Percentiles rank a stretch among this genome's conserved stretches.
These are phyloP conservation scores for Drosophila emarginata DNA, from an alignment of 2,888 invertebrate genomes.

Conservation along the genomic window DNA sequence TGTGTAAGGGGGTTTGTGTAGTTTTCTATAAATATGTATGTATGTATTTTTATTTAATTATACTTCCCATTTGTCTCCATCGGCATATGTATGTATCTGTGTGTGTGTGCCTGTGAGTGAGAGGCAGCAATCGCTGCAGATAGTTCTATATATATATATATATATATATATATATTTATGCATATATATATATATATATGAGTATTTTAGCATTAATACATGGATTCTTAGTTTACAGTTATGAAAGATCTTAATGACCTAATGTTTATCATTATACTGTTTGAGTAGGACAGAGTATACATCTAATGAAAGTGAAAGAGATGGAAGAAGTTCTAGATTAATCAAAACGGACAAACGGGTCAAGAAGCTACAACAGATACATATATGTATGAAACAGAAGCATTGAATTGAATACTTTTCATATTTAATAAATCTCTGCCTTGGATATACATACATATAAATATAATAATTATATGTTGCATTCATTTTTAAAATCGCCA, in stretches of 20 bases:
- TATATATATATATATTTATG: conserved; percentile 7
- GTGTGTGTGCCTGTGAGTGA: conserved; percentile 5
- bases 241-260: neutral
- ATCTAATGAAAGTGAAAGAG: neutral
- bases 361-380: neutral
- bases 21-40: neutral
- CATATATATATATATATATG: conserved; percentile 5
- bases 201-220: neutral
- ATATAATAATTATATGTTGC: neutral
- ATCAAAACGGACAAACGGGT: neutral
- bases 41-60: neutral
- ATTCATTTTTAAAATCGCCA: neutral
- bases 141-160: conserved; percentile 10
- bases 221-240: neutral
- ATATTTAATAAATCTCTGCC: neutral
- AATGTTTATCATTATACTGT: neutral
- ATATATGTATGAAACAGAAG: neutral
- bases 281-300: neutral
- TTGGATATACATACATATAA: too few species aligned
- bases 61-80: neutral
- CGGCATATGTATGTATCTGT: conserved; percentile 1
- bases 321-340: neutral
- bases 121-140: neutral
- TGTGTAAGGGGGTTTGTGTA: conserved; percentile 3
- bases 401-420: neutral